phyloP scores from a whole-genome alignment of 2,113 vertebrate species.

The Rhagologus leucostigma region DNA sequence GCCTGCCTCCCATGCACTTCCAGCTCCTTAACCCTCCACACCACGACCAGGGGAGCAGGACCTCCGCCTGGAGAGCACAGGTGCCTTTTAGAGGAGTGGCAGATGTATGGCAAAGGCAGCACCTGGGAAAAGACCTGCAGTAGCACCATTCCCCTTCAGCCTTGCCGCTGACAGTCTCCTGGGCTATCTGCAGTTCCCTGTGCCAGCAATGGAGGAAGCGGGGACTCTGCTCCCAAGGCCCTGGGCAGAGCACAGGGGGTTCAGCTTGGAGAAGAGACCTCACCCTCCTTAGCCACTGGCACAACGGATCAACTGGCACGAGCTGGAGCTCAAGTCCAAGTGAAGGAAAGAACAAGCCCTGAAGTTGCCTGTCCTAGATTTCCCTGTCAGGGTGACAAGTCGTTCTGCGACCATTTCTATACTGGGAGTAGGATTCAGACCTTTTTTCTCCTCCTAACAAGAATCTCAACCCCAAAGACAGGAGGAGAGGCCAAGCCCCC shows the following conservation, averaged over 20 bases:
- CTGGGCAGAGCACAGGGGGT: neutral
- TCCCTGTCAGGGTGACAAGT: neutral
- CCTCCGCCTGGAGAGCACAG: neutral
- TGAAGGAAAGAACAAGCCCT: neutral
- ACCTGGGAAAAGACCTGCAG: neutral
- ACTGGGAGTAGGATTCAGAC: neutral
- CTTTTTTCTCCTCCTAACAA: too few relatives aligned
- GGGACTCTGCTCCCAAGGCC: accelerated
- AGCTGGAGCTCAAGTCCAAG: neutral
- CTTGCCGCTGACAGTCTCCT: neutral
- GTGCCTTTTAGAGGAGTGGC: neutral
- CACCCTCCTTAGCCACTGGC: neutral
- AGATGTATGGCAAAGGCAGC: neutral
- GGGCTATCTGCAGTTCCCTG: neutral
- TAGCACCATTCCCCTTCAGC: neutral
- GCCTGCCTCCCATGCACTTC: neutral
- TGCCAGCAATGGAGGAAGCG: neutral
- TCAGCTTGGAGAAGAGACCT: neutral
- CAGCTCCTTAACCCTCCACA: neutral
- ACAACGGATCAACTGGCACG: accelerated
- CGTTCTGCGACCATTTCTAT: neutral
- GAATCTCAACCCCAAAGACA: neutral
- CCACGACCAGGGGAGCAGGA: neutral
- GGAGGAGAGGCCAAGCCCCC: neutral
- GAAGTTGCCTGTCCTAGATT: neutral